Conservation (phyloP, 2,888 invertebrate genomes). For the Alentia gelatinosa region DNA sequence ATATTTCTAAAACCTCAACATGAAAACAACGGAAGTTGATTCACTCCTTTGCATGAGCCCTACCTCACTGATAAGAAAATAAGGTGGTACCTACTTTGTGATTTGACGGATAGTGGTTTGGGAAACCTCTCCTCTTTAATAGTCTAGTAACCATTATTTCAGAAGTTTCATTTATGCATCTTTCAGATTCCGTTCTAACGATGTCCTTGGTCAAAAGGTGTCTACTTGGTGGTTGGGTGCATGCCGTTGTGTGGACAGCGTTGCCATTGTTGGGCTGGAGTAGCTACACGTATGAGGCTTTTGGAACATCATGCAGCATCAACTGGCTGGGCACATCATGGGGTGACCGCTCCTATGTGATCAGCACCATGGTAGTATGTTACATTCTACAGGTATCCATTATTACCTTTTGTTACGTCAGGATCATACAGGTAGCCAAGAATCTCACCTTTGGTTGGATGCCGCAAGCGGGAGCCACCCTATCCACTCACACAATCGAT, state of each 20-base stretch:
- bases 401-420: constrained; percentile 62
- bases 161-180: no score
- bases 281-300: constrained; percentile 64
- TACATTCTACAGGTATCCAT: constrained; percentile 61
- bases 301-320: constrained; percentile 67
- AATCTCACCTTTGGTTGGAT: background rate
- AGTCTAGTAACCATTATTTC: no score
- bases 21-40: no score
- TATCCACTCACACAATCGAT: background rate
- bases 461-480: background rate
- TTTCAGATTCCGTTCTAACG: no score
- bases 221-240: background rate
- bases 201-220: no score
- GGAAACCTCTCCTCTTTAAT: no score
- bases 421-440: background rate
- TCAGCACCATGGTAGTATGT: constrained; percentile 61
- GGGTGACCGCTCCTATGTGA: constrained; percentile 60
- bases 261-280: constrained; percentile 68
- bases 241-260: constrained; percentile 33
- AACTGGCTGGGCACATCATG: constrained; percentile 61
- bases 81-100: no score
- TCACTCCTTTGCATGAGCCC: no score
- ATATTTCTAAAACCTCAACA: no score
- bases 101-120: no score
- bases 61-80: no score